Evolutionary conservation across 1,140 invertebrate species (phyloP), one percentile per base, ranked within the genome.

Genomic region (Drosophila bipectinata): DNA sequence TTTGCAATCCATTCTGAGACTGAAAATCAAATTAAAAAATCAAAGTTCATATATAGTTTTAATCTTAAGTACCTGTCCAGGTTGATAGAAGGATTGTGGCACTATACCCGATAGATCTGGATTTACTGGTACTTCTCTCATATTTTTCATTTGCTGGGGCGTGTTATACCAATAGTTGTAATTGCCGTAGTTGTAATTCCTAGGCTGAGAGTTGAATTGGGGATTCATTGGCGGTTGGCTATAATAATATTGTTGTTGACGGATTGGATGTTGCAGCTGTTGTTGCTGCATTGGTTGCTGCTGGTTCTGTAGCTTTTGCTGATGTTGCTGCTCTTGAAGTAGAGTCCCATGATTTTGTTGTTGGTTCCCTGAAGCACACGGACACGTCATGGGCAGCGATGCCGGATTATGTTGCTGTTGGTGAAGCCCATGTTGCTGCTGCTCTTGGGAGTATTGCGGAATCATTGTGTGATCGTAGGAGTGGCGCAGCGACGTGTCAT

Each of bases 81-180:
- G 18, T n/a, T 28, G 41, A 8, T 44, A 32, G n/a, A 55, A 51
- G 1, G 28, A 5, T 21, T 14, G 10, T 15, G 49, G 4, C 8
- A 59, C 34, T 3, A 26, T 68, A 1, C 58, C 49, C 6, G 14
- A 10, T 2, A 34, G 39, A 26, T 34, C 37, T 14, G 57, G 32
- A 14, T 52, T 37, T 3, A n/a, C 3, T 10, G 15, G 14, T 0
- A n/a, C 12, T 21, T 4, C 14, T 30, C 21, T 28, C 8, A 9
- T 21, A 0, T 4, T 26, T n/a, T 48, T 64, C n/a, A 49, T 0
- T 5, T 6, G 10, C 26, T 60, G 64, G 3, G 30, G 24, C n/a
- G 7, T 32, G 14, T 12, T 12, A 39, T 72, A 55, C 24, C 44
- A 61, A 44, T 30, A 49, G 12, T 71, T 67, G 15, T 60, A 54